phyloP scores from a whole-genome alignment of 1,140 invertebrate genomes.

The Rhopalosiphum padi region DNA sequence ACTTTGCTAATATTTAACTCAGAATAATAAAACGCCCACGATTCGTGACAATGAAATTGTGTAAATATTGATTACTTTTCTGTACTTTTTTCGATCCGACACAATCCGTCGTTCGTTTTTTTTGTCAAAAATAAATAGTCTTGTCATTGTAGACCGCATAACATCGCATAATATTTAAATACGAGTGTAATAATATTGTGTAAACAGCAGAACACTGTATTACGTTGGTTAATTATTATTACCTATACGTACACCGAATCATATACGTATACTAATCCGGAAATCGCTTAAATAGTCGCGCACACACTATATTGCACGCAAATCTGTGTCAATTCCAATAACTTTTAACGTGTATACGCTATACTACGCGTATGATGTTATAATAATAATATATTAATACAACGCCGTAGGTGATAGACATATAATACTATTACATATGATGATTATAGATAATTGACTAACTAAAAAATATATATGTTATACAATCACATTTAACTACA shows the following conservation, averaged over 20 bases:
- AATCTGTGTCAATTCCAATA: not conserved
- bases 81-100: not conserved
- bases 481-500: not conserved
- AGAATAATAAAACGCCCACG: too few species aligned
- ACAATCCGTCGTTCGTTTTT: not conserved
- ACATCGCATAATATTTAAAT: not conserved
- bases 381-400: not conserved
- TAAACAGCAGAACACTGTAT: not conserved
- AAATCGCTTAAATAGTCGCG: not conserved
- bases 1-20: too few species aligned
- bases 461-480: not conserved
- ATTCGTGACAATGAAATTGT: too few species aligned
- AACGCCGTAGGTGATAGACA: constrained; percentile 2
- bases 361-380: not conserved
- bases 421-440: constrained; percentile 12
- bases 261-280: not conserved
- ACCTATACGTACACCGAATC: not conserved
- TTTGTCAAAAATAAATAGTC: not conserved
- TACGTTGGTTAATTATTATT: not conserved
- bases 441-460: not conserved
- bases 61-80: too few species aligned
- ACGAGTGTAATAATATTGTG: not conserved
- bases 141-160: not conserved
- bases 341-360: not conserved
- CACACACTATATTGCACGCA: not conserved